phyloP scores from a whole-genome alignment of 2,888 invertebrate genomes.

The Biston betularia region DNA sequence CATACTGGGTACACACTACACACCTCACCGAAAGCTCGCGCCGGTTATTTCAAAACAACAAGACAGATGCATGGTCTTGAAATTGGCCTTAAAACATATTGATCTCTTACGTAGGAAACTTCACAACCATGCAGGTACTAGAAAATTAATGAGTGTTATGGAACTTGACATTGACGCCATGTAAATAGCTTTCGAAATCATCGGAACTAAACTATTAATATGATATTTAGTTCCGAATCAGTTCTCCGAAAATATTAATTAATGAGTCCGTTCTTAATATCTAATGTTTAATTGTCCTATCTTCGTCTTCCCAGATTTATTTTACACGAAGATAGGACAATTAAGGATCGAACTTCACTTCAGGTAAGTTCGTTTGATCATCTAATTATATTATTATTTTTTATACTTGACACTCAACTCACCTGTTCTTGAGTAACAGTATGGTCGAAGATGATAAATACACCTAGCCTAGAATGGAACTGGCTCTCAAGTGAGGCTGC shows the following conservation, averaged over 20 bases:
- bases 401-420: too few relatives aligned
- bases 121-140: conserved; percentile 3
- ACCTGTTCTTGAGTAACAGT: too few relatives aligned
- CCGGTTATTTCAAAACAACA: conserved; percentile 34
- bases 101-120: conserved; percentile 17
- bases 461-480: too few relatives aligned
- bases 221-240: background rate
- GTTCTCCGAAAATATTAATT: too few relatives aligned
- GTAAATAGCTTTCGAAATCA: conserved; percentile 2
- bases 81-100: conserved; percentile 27
- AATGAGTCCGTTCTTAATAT: too few relatives aligned
- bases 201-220: conserved; percentile 1
- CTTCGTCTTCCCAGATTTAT: too few relatives aligned
- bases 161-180: conserved; percentile 19
- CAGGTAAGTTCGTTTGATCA: too few relatives aligned
- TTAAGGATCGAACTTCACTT: too few relatives aligned
- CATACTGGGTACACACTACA: conserved; percentile 9
- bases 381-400: too few relatives aligned
- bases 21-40: conserved; percentile 11
- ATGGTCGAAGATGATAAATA: too few relatives aligned
- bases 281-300: background rate
- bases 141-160: conserved; percentile 12
- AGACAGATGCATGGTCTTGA: conserved; percentile 25
- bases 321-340: too few relatives aligned
- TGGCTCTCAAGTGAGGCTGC: too few relatives aligned